A percentile compares a stretch with the other conserved stretches of the same genome.
These are phyloP conservation scores for Cyprinodon diabolis DNA, from an alignment of 2,797 vertebrate genomes.

Conservation along the genomic window DNA sequence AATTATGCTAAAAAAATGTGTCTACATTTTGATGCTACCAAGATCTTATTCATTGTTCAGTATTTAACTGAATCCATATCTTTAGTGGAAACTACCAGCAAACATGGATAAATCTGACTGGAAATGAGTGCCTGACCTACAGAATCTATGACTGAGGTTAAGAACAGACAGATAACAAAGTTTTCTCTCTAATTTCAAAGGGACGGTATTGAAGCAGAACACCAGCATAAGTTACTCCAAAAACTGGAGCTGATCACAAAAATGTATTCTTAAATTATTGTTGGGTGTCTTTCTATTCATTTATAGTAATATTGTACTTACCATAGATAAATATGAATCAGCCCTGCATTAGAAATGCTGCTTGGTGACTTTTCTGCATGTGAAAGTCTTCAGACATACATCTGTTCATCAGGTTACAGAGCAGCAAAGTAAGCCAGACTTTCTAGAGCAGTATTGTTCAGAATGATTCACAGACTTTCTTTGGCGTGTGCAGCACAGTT, in stretches of 20 bases:
- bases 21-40: not conserved
- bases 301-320: not conserved
- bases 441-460: no score
- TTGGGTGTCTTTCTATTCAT: no score
- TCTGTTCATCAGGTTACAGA: not conserved
- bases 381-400: not conserved
- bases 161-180: not conserved
- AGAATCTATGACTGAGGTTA: not conserved
- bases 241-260: no score
- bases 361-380: no score
- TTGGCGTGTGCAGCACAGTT: no score
- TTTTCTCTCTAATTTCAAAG: not conserved
- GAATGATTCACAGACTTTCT: no score
- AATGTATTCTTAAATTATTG: no score
- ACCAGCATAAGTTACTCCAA: no score
- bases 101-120: no score
- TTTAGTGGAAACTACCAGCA: no score
- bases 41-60: no score
- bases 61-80: no score
- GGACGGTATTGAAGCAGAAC: not conserved
- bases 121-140: not conserved
- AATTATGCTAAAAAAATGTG: not conserved
- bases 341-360: not conserved
- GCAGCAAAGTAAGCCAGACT: not conserved
- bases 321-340: not conserved